Evolutionary conservation across 1,140 invertebrate species (phyloP), one percentile per base, ranked within the genome.

Genomic region (Globodera rostochiensis): DNA sequence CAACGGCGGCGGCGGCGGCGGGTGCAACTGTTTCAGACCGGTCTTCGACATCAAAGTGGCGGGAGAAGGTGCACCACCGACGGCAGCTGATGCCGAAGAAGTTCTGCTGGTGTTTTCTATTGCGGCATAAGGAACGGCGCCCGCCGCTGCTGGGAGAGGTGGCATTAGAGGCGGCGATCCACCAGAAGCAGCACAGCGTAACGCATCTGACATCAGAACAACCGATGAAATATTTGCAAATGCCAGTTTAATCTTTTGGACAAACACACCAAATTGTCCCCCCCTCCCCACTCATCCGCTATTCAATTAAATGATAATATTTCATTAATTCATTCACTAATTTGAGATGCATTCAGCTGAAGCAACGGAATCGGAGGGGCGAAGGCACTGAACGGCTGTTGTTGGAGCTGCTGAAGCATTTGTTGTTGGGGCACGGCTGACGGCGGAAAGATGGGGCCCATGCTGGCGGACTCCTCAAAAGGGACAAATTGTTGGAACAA

Each of bases 281-380:
- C 50, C 11, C 1, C 36, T 1, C 36, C 2, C 36, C 25, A 25
- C n/a, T n/a, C n/a, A n/a, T n/a, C n/a, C n/a, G n/a, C n/a, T n/a
- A n/a, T n/a, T n/a, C n/a, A n/a, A n/a, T n/a, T n/a, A n/a, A 2
- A 0, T 36, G 2, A 36, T 36, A 36, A 36, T 36, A 36, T 36
- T 53, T 15, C 53, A 53, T 9, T 53, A 13, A 53, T 53, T 53
- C 50, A 19, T 64, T 64, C 19, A 64, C 57, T 64, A 4, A 64
- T 64, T 64, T 64, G 57, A 64, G 57, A 64, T 19, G 57, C 11
- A 64, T 64, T 64, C 19, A 15, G 15, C 19, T 64, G 57, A 64
- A 64, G 57, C 57, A 64, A 19, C 57, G 57, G 57, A 25, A 57
- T 67, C 73, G 77, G 46, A 11, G 67, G 82, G 66, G 53, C 49